Evolutionary conservation across 2,797 vertebrate genomes (phyloP).

Genomic region (Cirrhinus molitorella): DNA sequence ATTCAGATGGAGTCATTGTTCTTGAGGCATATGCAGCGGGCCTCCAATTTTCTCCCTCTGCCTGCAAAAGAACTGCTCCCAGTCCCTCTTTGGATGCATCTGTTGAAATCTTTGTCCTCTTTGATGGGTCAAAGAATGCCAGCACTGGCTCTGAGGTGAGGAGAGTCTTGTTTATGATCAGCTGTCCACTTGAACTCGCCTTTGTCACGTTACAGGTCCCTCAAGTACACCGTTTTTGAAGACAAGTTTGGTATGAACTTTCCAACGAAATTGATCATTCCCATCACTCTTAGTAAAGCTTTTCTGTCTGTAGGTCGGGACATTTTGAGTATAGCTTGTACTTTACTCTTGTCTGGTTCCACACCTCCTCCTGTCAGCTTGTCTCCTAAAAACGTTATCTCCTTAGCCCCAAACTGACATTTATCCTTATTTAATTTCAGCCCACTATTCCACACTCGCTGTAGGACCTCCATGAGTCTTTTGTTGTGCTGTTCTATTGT

Average conservation of each 20-base stretch:
- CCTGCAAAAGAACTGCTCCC: neutral
- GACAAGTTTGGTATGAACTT: neutral
- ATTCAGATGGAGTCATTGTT: neutral
- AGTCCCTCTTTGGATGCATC: neutral
- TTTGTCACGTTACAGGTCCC: neutral
- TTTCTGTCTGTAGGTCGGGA: neutral
- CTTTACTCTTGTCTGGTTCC: neutral
- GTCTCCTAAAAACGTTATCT: conserved; percentile 20
- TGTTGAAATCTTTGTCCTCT: neutral
- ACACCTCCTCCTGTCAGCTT: neutral
- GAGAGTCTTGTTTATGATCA: neutral
- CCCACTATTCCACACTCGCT: neutral
- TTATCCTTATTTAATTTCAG: conserved; percentile 38
- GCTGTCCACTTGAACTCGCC: neutral
- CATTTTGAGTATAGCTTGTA: neutral
- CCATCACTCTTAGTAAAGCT: neutral
- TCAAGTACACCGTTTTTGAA: neutral
- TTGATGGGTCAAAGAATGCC: neutral
- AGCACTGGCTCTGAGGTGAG: neutral
- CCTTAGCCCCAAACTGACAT: conserved; percentile 11
- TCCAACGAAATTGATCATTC: neutral
- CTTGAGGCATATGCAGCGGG: neutral
- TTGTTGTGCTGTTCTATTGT: conserved; percentile 28
- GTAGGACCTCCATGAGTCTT: conserved; percentile 2
- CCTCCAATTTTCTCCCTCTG: neutral